Conservation (phyloP, 2,797 vertebrate genomes). For the Falco cherrug region DNA sequence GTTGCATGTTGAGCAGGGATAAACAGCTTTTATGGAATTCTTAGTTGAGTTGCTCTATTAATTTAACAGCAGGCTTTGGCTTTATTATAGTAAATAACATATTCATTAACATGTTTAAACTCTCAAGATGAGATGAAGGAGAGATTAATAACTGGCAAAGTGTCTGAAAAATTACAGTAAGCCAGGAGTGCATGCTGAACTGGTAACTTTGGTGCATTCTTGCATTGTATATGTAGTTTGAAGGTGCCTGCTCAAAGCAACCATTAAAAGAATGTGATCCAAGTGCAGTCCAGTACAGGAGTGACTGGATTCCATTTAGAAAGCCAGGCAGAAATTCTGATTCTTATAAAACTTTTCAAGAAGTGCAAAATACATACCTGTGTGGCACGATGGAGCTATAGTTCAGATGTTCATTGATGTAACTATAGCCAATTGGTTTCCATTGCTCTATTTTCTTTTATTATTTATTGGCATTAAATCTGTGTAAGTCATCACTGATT, state of each 20-base stretch:
- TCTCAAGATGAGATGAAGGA: conserved; percentile 44
- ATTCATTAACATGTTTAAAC: conserved; percentile 61
- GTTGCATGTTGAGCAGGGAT: neutral
- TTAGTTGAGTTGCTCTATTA: conserved; percentile 52
- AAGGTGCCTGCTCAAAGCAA: neutral
- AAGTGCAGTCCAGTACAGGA: neutral
- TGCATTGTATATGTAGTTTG: neutral
- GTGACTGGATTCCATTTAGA: neutral
- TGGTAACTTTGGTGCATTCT: neutral
- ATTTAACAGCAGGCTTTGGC: conserved; percentile 54
- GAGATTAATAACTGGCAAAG: conserved; percentile 36
- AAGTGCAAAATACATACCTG: neutral
- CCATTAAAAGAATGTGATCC: neutral
- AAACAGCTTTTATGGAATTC: conserved; percentile 28
- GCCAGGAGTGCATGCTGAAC: neutral
- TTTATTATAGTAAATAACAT: conserved; percentile 63
- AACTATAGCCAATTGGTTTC: neutral
- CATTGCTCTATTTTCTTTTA: neutral
- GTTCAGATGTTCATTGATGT: neutral
- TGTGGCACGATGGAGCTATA: neutral
- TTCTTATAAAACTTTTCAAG: neutral
- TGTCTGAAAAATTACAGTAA: neutral
- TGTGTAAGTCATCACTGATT: neutral
- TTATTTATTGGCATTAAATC: neutral
- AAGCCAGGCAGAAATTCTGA: neutral